phyloP scores from a whole-genome alignment of 2,888 invertebrate genomes.

The Synanthedon andrenaeformis region DNA sequence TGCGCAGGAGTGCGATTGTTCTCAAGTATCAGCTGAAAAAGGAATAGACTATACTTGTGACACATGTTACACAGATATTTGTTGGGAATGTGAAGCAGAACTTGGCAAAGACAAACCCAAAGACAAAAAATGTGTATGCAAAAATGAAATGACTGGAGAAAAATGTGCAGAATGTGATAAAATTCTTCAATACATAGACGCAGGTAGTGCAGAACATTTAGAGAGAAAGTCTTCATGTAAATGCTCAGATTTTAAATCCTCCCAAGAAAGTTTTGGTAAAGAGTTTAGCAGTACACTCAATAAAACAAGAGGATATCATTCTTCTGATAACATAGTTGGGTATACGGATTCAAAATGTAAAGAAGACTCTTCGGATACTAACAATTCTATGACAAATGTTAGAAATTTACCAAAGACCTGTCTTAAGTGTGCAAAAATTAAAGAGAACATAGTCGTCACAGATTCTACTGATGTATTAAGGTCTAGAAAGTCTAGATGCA shows the following conservation, averaged over 20 bases:
- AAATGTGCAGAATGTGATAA: constrained; percentile 58
- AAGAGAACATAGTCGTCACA: constrained; percentile 59
- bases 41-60: constrained; percentile 59
- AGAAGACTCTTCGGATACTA: constrained; percentile 45
- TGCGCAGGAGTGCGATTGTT: constrained; percentile 47
- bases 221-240: constrained; percentile 49
- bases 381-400: constrained; percentile 38
- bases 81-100: constrained; percentile 58
- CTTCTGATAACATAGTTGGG: constrained; percentile 56
- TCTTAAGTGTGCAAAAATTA: constrained; percentile 61
- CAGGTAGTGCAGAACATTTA: constrained; percentile 48
- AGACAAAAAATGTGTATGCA: constrained; percentile 41
- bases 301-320: constrained; percentile 58
- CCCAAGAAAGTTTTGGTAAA: constrained; percentile 59
- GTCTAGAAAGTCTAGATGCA: constrained; percentile 46
- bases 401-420: constrained; percentile 55
- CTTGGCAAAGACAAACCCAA: constrained; percentile 32
- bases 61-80: constrained; percentile 51
- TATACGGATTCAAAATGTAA: constrained; percentile 48
- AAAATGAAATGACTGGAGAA: constrained; percentile 27
- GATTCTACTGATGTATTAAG: constrained; percentile 34
- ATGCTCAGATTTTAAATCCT: constrained; percentile 58
- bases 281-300: constrained; percentile 40
- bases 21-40: constrained; percentile 49
- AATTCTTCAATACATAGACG: constrained; percentile 52